A percentile compares a stretch with the other conserved stretches of the same genome.
These are phyloP conservation scores for Asteroscopus sphinx DNA, from an alignment of 2,888 invertebrate species.

Conservation along the genomic window DNA sequence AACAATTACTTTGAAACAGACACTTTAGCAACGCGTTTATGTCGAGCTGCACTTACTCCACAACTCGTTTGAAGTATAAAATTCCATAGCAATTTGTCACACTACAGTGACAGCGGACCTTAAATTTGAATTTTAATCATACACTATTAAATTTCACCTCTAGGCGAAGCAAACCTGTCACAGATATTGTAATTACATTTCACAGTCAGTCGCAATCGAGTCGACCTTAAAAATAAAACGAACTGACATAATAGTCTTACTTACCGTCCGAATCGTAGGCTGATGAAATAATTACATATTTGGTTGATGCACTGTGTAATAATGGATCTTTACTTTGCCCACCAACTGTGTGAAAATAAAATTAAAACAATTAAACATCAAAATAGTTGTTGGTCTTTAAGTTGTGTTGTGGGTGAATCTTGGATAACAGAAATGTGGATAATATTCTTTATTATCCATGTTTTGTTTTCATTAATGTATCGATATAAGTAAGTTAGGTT, in stretches of 20 bases:
- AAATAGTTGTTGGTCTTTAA: constrained; percentile 38
- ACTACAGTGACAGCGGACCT: constrained; percentile 45
- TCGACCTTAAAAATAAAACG: constrained; percentile 52
- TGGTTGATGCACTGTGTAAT: constrained; percentile 67
- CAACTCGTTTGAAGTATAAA: constrained; percentile 50
- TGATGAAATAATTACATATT: constrained; percentile 75
- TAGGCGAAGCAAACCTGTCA: constrained; percentile 69
- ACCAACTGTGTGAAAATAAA: constrained; percentile 78
- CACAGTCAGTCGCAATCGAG: constrained; percentile 51
- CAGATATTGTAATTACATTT: constrained; percentile 69
- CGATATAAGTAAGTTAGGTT: not conserved
- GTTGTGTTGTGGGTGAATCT: constrained; percentile 21
- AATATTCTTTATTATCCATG: not conserved
- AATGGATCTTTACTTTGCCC: constrained; percentile 71
- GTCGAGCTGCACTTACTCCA: constrained; percentile 27
- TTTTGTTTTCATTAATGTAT: not conserved
- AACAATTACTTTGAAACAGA: constrained; percentile 50
- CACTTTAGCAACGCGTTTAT: constrained; percentile 45
- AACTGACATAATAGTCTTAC: constrained; percentile 60
- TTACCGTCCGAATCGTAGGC: constrained; percentile 52
- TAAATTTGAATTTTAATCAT: constrained; percentile 66
- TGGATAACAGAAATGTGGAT: constrained; percentile 41
- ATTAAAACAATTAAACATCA: constrained; percentile 76
- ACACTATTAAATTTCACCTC: constrained; percentile 65
- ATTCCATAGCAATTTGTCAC: constrained; percentile 65